Evolutionary conservation across 2,888 invertebrate species (phyloP), one percentile per base, ranked within the genome.

Genomic region (Meta bourneti): DNA sequence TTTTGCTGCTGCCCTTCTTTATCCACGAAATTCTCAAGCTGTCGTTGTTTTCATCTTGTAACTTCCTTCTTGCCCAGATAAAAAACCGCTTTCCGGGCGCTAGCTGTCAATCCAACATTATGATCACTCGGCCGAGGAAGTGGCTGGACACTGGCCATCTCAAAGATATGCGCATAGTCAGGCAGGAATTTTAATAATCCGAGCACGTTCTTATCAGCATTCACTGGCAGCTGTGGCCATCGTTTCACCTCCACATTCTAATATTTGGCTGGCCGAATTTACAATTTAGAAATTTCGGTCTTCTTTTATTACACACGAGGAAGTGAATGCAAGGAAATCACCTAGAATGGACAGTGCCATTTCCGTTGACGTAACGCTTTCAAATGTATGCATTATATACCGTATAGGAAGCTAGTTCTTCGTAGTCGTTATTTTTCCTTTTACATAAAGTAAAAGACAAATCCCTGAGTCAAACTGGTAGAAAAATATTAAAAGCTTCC

Each of bases 91-190:
- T 90, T 90, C 80, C 75, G 80, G 80, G 74, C 77, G 61, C 69
- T 89, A 51, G 77, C 91, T 86, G 86, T 82, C 91, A 86, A 91
- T 91, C 90, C 75, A 75, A 86, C 81, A 90, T 90, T 85, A 85
- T 74, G 85, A 81, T 48, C 79, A 90, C 80, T 85, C 51, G 82
- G 34, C 72, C 72, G 69, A 16, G 20, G 81, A 82, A 69, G 48
- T 71, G 49, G 20, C 81, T 80, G 86, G 91, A 87, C 91, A 91
- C 81, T 87, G 91, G 81, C 80, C 91, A 91, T 75, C 82, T 77
- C 48, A 16, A 87, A 91, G 81, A 91, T 91, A 91, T 91, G 91
- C 87, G 91, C 91, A 91, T 91, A 91, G 85, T 80, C 90, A 34
- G 52, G 69, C 8, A 9, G 34, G 77, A 82, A 91, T 91, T 91